A percentile compares a stretch with the other conserved stretches of the same genome.
phyloP scores from a whole-genome alignment of 2,888 invertebrate genomes.

The Dicranocentrus wangi region DNA sequence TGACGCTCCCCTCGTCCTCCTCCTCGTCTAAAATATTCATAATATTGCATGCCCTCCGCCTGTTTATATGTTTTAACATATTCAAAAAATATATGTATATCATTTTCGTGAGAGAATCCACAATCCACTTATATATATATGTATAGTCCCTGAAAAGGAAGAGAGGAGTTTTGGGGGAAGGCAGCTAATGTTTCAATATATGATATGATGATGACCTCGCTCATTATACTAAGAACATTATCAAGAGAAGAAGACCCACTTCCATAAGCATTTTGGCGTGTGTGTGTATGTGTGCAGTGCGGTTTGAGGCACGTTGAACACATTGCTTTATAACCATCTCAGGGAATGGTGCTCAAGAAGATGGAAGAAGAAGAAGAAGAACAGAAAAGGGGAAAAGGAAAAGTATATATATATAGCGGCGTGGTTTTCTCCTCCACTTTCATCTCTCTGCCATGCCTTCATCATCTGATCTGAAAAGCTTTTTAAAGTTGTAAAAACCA shows the following conservation, averaged over 20 bases:
- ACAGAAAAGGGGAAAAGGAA: neutral
- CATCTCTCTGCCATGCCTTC: conserved; percentile 15
- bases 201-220: conserved; percentile 15
- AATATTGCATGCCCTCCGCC: neutral
- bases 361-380: neutral
- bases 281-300: no score
- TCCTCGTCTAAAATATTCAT: conserved; percentile 45
- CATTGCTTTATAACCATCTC: neutral
- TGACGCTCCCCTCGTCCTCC: conserved; percentile 30
- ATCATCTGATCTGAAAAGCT: conserved; percentile 5
- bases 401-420: no score
- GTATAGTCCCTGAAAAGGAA: neutral
- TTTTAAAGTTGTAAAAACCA: neutral
- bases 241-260: conserved; percentile 15
- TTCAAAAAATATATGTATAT: conserved; percentile 3
- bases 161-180: neutral
- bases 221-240: conserved; percentile 28
- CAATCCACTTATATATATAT: no score
- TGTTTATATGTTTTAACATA: no score
- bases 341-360: neutral
- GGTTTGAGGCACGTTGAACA: neutral
- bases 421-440: conserved; percentile 13
- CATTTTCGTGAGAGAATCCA: no score
- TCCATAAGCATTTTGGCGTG: conserved; percentile 11
- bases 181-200: conserved; percentile 20